phyloP scores from a whole-genome alignment of 2,888 invertebrate genomes.

The Pycnomerus fuliginosus region DNA sequence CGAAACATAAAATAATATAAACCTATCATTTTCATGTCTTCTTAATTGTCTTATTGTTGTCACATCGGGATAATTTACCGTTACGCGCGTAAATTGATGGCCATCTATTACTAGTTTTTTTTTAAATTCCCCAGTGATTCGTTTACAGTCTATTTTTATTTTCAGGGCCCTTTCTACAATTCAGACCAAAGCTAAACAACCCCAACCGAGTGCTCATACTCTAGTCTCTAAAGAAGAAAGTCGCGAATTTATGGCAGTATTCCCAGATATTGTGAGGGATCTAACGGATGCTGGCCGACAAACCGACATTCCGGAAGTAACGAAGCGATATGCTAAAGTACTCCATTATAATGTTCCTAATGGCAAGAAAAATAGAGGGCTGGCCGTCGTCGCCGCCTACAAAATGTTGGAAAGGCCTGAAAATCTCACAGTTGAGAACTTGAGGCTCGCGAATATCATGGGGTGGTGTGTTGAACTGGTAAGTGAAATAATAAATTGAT shows the following conservation, averaged over 20 bases:
- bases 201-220: conserved; percentile 60
- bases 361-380: conserved; percentile 83
- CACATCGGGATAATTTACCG: conserved; percentile 14
- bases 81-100: conserved; percentile 14
- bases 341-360: conserved; percentile 79
- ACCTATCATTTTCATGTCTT: conserved; percentile 13
- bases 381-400: conserved; percentile 73
- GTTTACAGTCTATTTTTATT: conserved; percentile 22
- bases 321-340: conserved; percentile 80
- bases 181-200: conserved; percentile 62
- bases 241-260: conserved; percentile 83
- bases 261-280: conserved; percentile 84
- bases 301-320: conserved; percentile 75
- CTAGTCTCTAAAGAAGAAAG: conserved; percentile 76
- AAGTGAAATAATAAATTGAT: no score
- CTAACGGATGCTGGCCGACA: conserved; percentile 75
- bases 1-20: conserved; percentile 1
- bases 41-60: conserved; percentile 22
- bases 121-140: conserved; percentile 13
- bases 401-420: conserved; percentile 67
- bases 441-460: conserved; percentile 77
- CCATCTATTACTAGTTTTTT: conserved; percentile 13
- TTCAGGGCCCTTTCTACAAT: conserved; percentile 60
- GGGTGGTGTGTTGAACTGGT: conserved; percentile 97
- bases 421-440: conserved; percentile 73